Evolutionary conservation across 1,140 invertebrate genomes (phyloP).

Genomic region (Pseudoatta argentina): DNA sequence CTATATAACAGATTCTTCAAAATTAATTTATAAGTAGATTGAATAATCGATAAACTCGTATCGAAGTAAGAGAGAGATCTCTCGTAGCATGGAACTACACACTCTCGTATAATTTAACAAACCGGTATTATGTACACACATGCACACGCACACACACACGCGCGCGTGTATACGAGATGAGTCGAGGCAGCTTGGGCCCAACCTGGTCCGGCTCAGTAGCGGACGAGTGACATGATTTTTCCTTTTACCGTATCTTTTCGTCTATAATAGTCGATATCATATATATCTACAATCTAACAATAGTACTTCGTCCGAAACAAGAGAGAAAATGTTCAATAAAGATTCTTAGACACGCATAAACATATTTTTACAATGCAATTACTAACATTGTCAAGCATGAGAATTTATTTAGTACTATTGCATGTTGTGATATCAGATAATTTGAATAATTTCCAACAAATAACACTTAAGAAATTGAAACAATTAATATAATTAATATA

Average conservation of each 20-base stretch:
- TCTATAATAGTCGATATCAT: slow-evolving; percentile 68
- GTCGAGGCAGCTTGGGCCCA: slow-evolving; percentile 34
- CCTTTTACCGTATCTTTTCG: slow-evolving; percentile 54
- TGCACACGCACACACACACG: background rate
- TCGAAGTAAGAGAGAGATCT: slow-evolving; percentile 64
- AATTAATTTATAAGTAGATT: slow-evolving; percentile 35
- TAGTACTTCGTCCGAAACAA: slow-evolving; percentile 57
- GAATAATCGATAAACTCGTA: background rate
- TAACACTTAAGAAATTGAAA: background rate
- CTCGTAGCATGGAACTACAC: slow-evolving; percentile 54
- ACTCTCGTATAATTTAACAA: slow-evolving; percentile 75
- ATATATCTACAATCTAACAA: slow-evolving; percentile 69
- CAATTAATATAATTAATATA: background rate
- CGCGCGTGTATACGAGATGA: slow-evolving; percentile 53
- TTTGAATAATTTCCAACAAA: background rate
- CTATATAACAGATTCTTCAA: background rate
- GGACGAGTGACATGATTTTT: slow-evolving; percentile 64
- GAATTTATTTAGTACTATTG: background rate
- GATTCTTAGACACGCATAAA: background rate
- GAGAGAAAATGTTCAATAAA: slow-evolving; percentile 36
- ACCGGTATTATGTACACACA: slow-evolving; percentile 72
- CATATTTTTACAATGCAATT: background rate
- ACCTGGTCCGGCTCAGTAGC: slow-evolving; percentile 13
- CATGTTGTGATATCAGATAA: background rate
- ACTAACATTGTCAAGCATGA: background rate